Conservation (phyloP, 2,888 invertebrate genomes). For the Drosophila mimica region DNA sequence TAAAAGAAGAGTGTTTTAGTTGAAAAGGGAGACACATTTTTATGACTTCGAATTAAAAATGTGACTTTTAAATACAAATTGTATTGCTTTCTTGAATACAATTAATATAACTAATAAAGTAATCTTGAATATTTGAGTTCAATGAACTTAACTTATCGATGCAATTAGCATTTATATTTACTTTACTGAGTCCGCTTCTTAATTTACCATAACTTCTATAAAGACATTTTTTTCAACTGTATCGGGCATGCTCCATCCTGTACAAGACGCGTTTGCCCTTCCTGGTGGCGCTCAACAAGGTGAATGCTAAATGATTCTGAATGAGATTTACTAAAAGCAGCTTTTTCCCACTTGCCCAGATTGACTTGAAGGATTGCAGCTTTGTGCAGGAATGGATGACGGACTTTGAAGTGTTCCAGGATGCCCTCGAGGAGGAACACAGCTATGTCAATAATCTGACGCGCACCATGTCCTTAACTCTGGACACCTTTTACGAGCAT, state of each 20-base stretch:
- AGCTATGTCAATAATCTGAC: conserved; percentile 95
- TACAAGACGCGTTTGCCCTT: conserved; percentile 98
- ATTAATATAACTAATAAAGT: neutral
- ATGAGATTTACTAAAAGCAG: too few species aligned
- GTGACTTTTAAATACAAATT: too few species aligned
- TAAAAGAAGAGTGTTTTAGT: neutral
- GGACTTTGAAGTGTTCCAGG: conserved; percentile 97
- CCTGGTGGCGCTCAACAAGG: conserved; percentile 98
- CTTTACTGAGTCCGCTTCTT: neutral
- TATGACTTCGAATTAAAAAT: neutral
- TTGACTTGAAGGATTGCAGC: conserved; percentile 94
- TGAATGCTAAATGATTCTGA: conserved; percentile 76
- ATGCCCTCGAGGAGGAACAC: conserved; percentile 92
- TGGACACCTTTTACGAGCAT: conserved; percentile 97
- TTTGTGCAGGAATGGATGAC: conserved; percentile 99
- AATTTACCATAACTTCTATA: neutral
- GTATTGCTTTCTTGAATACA: neutral
- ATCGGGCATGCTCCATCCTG: conserved; percentile 89
- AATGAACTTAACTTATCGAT: neutral
- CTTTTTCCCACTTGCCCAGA: conserved; percentile 86
- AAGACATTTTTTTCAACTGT: neutral
- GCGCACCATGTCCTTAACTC: conserved; percentile 95
- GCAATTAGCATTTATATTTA: neutral
- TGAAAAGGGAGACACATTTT: neutral
- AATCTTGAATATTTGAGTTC: neutral